phyloP scores from a whole-genome alignment of 1,140 invertebrate species.

The Copidosoma floridanum region DNA sequence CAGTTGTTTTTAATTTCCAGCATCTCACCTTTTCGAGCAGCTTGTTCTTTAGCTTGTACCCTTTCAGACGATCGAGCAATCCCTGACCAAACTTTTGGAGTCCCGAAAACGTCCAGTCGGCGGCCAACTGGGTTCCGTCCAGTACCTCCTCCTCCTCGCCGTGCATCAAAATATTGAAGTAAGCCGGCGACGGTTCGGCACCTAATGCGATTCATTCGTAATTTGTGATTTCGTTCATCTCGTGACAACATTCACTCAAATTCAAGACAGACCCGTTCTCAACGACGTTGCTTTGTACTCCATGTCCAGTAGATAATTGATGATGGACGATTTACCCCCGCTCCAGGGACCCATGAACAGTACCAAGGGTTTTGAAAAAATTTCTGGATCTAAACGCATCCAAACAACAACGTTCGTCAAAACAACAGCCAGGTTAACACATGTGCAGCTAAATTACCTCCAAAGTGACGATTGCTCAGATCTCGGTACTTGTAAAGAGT shows the following conservation, averaged over 20 bases:
- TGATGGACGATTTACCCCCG: conserved; percentile 90
- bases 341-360: conserved; percentile 95
- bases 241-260: no score
- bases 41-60: conserved; percentile 77
- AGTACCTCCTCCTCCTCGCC: conserved; percentile 81
- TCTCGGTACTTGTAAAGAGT: conserved; percentile 88
- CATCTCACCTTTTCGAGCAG: conserved; percentile 90
- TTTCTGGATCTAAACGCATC: conserved; percentile 75
- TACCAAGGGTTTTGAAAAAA: conserved; percentile 90
- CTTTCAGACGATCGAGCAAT: conserved; percentile 83
- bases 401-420: not conserved
- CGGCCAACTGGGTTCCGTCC: conserved; percentile 88
- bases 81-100: conserved; percentile 94
- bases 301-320: conserved; percentile 88
- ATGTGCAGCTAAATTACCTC: conserved; percentile 54
- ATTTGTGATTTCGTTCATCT: no score
- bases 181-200: conserved; percentile 88
- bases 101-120: conserved; percentile 90
- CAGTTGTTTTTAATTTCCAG: conserved; percentile 11
- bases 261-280: conserved; percentile 73
- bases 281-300: conserved; percentile 80
- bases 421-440: not conserved
- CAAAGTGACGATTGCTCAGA: conserved; percentile 87
- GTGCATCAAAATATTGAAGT: conserved; percentile 91
- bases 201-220: no score